Evolutionary conservation across 2,113 vertebrate genomes (phyloP).

Genomic region (Notarius lentiginosus): DNA sequence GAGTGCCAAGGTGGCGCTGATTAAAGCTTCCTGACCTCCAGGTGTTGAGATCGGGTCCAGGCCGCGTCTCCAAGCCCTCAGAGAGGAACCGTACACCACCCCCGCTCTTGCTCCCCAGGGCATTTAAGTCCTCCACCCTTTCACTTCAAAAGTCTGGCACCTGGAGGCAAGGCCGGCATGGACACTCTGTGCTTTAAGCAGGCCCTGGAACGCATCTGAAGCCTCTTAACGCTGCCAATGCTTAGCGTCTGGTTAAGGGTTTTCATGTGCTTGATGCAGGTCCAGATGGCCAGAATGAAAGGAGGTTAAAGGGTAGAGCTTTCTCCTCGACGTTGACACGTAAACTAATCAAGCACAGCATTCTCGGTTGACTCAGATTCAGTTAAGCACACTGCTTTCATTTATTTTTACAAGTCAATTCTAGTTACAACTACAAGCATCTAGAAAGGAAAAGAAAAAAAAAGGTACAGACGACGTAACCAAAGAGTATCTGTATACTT

Average conservation of each 20-base stretch:
- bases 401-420: background rate
- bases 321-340: background rate
- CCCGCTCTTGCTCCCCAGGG: conserved; percentile 44
- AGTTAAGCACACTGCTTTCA: too few relatives aligned
- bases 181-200: conserved; percentile 26
- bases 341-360: conserved; percentile 9
- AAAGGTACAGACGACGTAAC: too few relatives aligned
- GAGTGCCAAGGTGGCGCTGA: conserved; percentile 66
- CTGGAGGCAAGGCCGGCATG: conserved; percentile 56
- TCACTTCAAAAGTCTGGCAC: conserved; percentile 53
- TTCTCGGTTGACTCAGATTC: background rate
- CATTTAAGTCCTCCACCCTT: conserved; percentile 53
- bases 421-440: background rate
- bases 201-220: conserved; percentile 36
- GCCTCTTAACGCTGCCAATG: conserved; percentile 33
- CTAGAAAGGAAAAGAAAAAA: background rate
- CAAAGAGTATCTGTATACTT: background rate
- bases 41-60: conserved; percentile 62
- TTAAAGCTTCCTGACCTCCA: conserved; percentile 75
- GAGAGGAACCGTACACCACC: conserved; percentile 60
- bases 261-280: conserved; percentile 48
- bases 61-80: conserved; percentile 56
- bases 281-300: conserved; percentile 54
- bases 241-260: conserved; percentile 37
- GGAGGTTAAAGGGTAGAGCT: conserved; percentile 22